Percentiles rank a stretch among this genome's conserved stretches.
phyloP scores from a whole-genome alignment of 2,888 invertebrate genomes.

The Leptinotarsa rubiginosa region DNA sequence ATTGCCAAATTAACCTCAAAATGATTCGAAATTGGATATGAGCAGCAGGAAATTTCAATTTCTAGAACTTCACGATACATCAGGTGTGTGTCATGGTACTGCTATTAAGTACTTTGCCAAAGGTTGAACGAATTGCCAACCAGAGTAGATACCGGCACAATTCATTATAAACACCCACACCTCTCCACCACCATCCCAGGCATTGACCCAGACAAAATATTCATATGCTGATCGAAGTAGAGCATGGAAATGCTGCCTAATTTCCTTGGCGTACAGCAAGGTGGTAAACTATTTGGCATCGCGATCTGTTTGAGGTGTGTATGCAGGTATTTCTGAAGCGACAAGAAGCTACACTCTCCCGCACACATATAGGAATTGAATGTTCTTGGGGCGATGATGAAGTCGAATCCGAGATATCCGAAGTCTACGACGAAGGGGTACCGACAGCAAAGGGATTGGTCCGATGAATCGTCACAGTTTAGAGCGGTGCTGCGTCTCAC shows the following conservation, averaged over 20 bases:
- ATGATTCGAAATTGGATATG: too few relatives aligned
- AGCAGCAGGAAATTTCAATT: too few relatives aligned
- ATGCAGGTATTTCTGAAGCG: slow-evolving; percentile 87
- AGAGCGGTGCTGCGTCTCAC: slow-evolving; percentile 83
- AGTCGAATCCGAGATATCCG: slow-evolving; percentile 96
- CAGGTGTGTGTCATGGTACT: neutral
- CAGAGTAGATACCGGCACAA: slow-evolving; percentile 23
- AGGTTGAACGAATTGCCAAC: slow-evolving; percentile 6
- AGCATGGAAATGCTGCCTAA: slow-evolving; percentile 91
- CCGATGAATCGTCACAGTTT: slow-evolving; percentile 81
- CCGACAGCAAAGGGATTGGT: slow-evolving; percentile 91
- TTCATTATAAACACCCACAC: slow-evolving; percentile 87
- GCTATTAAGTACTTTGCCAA: slow-evolving; percentile 13
- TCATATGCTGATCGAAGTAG: slow-evolving; percentile 89
- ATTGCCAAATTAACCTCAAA: too few relatives aligned
- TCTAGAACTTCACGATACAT: neutral
- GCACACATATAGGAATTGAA: slow-evolving; percentile 97
- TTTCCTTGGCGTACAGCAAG: slow-evolving; percentile 92
- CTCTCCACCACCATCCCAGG: slow-evolving; percentile 95
- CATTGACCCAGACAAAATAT: slow-evolving; percentile 87
- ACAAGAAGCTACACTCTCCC: slow-evolving; percentile 92
- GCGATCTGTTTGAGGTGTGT: slow-evolving; percentile 89
- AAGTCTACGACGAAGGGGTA: slow-evolving; percentile 95
- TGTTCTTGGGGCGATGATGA: slow-evolving; percentile 94
- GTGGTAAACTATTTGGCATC: slow-evolving; percentile 80